Percentiles rank a stretch among this genome's conserved stretches.
phyloP scores from a whole-genome alignment of 2,797 vertebrate species.

The Thalassophryne amazonica region DNA sequence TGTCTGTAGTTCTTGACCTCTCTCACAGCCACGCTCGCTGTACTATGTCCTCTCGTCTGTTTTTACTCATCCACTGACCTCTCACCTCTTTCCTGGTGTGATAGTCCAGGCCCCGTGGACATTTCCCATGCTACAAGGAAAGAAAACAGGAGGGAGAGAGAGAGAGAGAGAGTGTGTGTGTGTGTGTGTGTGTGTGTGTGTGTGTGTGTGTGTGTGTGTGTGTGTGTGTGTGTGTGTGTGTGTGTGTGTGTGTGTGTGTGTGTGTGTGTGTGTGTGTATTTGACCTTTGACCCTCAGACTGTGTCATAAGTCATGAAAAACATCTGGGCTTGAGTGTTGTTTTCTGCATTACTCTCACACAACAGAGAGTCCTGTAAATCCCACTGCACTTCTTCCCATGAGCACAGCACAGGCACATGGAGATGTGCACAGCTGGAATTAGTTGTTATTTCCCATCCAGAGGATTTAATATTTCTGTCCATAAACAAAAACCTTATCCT shows the following conservation, averaged over 20 bases:
- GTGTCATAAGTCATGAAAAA: slow-evolving; percentile 54
- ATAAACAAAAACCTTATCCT: not conserved
- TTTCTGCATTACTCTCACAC: slow-evolving; percentile 27
- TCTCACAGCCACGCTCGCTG: not conserved
- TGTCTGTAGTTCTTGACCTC: no score
- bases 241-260: not conserved
- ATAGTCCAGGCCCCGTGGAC: slow-evolving; percentile 43
- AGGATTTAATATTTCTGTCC: not conserved
- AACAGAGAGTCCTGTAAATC: slow-evolving; percentile 34
- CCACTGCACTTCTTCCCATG: slow-evolving; percentile 33
- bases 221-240: not conserved
- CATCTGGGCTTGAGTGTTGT: slow-evolving; percentile 52
- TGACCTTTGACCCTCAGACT: slow-evolving; percentile 43
- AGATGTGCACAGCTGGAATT: not conserved
- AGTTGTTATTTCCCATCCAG: slow-evolving; percentile 6
- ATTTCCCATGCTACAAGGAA: slow-evolving; percentile 66
- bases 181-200: slow-evolving; percentile 13
- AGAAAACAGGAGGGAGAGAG: slow-evolving; percentile 51
- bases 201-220: not conserved
- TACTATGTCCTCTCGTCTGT: slow-evolving; percentile 13
- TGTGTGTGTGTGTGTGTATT: not conserved
- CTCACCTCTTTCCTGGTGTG: slow-evolving; percentile 61
- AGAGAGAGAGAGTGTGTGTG: slow-evolving; percentile 11
- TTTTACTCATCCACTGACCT: slow-evolving; percentile 53
- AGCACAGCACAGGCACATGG: slow-evolving; percentile 5